phyloP scores from a whole-genome alignment of 2,888 invertebrate genomes.

The Noctuana brunneofusca region DNA sequence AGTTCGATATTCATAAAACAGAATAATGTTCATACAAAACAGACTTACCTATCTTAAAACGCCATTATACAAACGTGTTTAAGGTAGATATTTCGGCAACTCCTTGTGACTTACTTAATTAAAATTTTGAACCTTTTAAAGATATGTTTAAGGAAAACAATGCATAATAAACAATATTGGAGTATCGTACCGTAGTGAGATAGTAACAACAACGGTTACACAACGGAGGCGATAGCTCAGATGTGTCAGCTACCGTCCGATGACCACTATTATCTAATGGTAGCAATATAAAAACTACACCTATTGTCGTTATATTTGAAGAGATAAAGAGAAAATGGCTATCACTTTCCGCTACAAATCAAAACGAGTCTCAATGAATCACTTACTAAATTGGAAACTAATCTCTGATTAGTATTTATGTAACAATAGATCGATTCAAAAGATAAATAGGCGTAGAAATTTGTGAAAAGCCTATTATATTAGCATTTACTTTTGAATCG shows the following conservation, averaged over 20 bases:
- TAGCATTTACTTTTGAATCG: background rate
- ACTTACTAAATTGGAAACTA: slow-evolving; percentile 16
- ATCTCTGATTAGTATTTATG: slow-evolving; percentile 12
- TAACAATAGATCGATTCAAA: slow-evolving; percentile 18
- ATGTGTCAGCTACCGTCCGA: slow-evolving; percentile 47
- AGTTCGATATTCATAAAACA: too few relatives aligned
- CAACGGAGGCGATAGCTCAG: slow-evolving; percentile 42
- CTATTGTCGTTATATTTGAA: slow-evolving; percentile 24
- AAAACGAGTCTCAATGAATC: slow-evolving; percentile 18
- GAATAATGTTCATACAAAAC: slow-evolving; percentile 51
- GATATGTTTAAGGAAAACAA: slow-evolving; percentile 21
- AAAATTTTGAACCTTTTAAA: slow-evolving; percentile 27
- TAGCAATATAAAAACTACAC: slow-evolving; percentile 36
- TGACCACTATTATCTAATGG: slow-evolving; percentile 52
- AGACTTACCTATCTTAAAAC: slow-evolving; percentile 54
- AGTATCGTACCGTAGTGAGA: slow-evolving; percentile 25
- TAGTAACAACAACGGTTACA: slow-evolving; percentile 46
- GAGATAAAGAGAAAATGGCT: slow-evolving; percentile 24
- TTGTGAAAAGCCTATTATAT: slow-evolving; percentile 22
- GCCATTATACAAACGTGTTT: slow-evolving; percentile 50
- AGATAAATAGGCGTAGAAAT: slow-evolving; percentile 16
- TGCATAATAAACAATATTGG: slow-evolving; percentile 9
- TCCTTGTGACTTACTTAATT: slow-evolving; percentile 44
- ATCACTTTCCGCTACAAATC: slow-evolving; percentile 14
- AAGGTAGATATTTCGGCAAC: slow-evolving; percentile 27